Evolutionary conservation across 2,797 vertebrate species (phyloP).

Genomic region (Amazona finschi): DNA sequence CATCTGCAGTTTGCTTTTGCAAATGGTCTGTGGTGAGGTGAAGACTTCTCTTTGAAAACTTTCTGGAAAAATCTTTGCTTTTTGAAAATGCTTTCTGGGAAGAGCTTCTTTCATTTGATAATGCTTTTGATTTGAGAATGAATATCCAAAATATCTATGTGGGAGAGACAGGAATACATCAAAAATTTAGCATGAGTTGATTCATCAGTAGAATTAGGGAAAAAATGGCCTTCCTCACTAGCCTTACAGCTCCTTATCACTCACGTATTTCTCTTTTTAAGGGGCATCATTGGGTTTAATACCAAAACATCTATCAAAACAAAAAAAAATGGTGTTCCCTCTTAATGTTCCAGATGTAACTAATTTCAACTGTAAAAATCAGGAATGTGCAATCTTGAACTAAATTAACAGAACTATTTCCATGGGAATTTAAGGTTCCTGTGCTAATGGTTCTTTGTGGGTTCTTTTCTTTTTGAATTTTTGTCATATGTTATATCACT

Average conservation of each 20-base stretch:
- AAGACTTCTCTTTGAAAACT: neutral
- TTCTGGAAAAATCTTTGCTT: neutral
- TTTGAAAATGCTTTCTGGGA: neutral
- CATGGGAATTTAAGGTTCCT: neutral
- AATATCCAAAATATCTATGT: neutral
- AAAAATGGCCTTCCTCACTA: neutral
- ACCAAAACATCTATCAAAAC: neutral
- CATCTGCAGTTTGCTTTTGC: constrained; percentile 40
- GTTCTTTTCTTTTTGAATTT: constrained; percentile 19
- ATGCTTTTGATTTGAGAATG: constrained; percentile 12
- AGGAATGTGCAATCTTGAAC: neutral
- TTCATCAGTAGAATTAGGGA: neutral
- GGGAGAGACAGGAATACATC: neutral
- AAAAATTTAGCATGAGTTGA: neutral
- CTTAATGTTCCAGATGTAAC: constrained; percentile 13
- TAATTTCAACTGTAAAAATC: neutral
- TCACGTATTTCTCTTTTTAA: neutral
- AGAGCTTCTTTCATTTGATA: neutral
- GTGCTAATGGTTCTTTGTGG: neutral
- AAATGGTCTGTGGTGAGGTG: neutral
- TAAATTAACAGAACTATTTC: constrained; percentile 1
- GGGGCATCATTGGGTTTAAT: neutral
- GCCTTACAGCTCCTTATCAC: neutral
- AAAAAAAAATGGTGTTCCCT: neutral
- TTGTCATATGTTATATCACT: constrained; percentile 8